Evolutionary conservation across 2,797 vertebrate genomes (phyloP).

Genomic region (Lagorchestes hirsutus): DNA sequence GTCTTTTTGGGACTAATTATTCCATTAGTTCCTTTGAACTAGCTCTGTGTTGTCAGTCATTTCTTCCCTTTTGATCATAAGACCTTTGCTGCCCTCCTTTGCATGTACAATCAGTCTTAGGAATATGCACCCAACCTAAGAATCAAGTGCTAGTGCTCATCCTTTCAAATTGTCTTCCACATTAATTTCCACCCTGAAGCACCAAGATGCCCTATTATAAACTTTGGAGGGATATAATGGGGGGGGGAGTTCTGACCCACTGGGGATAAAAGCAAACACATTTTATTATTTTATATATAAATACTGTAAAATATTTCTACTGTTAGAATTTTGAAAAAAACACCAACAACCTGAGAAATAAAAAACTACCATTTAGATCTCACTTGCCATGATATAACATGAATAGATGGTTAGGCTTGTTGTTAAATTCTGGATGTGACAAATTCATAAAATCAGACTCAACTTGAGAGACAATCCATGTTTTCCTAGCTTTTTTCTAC

Average conservation of each 20-base stretch:
- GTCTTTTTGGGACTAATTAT: slow-evolving; percentile 90
- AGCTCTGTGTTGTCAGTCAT: slow-evolving; percentile 86
- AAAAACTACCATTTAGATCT: background rate
- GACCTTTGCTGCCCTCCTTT: slow-evolving; percentile 86
- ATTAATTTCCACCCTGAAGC: fast-evolving
- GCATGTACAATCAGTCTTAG: slow-evolving; percentile 72
- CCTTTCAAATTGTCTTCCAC: background rate
- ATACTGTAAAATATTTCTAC: slow-evolving; percentile 23
- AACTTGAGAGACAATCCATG: slow-evolving; percentile 20
- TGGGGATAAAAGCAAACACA: background rate
- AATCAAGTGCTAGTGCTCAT: background rate
- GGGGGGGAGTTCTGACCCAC: background rate
- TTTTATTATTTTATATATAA: background rate
- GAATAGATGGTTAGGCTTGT: background rate
- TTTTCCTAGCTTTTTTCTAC: slow-evolving; percentile 47
- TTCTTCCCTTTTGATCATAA: slow-evolving; percentile 82
- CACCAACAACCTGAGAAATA: background rate
- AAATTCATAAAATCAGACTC: background rate
- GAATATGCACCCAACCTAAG: slow-evolving; percentile 58
- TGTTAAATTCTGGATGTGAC: slow-evolving; percentile 30
- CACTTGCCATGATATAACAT: fast-evolving
- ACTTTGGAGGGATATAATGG: background rate
- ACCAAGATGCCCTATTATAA: background rate
- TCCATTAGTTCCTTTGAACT: slow-evolving; percentile 86
- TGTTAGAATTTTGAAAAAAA: slow-evolving; percentile 5